Evolutionary conservation across 2,888 invertebrate species (phyloP).

Genomic region (Hoplodrina ambigua): DNA sequence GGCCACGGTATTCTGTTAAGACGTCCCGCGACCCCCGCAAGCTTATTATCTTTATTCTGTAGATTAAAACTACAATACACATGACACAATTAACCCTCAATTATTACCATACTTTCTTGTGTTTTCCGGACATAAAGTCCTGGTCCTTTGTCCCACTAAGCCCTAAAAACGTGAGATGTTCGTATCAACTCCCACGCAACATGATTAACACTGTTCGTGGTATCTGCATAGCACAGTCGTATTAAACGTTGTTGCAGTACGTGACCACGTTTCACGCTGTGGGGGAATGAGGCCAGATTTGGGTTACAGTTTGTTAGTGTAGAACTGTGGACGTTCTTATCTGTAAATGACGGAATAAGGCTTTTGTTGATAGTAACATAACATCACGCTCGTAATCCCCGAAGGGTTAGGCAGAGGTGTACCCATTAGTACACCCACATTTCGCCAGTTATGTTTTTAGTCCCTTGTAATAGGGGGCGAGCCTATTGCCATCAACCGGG

Average conservation of each 20-base stretch:
- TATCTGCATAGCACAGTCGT: constrained; percentile 54
- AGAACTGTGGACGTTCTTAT: constrained; percentile 17
- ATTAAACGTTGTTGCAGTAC: constrained; percentile 47
- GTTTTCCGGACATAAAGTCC: background rate
- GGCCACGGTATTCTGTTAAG: too few relatives aligned
- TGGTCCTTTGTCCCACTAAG: constrained; percentile 14
- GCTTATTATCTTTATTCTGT: too few relatives aligned
- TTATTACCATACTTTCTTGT: background rate
- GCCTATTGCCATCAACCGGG: too few relatives aligned
- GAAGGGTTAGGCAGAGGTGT: too few relatives aligned
- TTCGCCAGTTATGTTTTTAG: too few relatives aligned
- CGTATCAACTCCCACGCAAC: constrained; percentile 57
- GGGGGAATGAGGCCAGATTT: constrained; percentile 49
- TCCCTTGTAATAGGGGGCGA: too few relatives aligned
- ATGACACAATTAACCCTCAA: background rate
- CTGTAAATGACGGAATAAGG: constrained; percentile 19
- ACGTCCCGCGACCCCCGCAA: too few relatives aligned
- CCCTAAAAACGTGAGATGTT: constrained; percentile 51
- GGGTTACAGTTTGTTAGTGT: constrained; percentile 41
- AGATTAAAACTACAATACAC: background rate
- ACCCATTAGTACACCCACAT: too few relatives aligned
- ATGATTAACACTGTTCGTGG: constrained; percentile 57
- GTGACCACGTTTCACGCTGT: constrained; percentile 49
- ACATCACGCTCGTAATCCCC: too few relatives aligned
- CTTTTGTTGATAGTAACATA: background rate